phyloP scores from a whole-genome alignment of 2,888 invertebrate species.

The Drosophila fulvimacula region DNA sequence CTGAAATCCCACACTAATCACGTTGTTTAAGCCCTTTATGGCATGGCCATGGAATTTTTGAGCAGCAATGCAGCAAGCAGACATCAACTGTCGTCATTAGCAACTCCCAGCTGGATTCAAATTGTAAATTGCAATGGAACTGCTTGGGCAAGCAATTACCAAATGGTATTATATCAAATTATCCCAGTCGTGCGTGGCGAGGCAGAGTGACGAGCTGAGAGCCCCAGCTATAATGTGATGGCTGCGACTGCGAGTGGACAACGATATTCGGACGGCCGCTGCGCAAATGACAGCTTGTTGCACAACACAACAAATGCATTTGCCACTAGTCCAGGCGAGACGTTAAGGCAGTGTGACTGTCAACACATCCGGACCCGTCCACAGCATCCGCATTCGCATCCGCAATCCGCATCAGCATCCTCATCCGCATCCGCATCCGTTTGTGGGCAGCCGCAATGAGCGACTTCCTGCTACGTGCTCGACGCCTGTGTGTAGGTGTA shows the following conservation, averaged over 20 bases:
- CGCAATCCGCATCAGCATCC: slow-evolving; percentile 14
- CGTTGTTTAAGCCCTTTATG: not conserved
- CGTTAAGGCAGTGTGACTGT: slow-evolving; percentile 36
- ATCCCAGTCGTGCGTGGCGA: not conserved
- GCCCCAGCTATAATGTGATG: not conserved
- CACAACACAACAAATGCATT: slow-evolving; percentile 62
- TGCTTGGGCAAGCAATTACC: slow-evolving; percentile 18
- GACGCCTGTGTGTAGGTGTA: slow-evolving; percentile 14
- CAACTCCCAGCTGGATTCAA: slow-evolving; percentile 26
- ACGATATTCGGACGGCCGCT: not conserved
- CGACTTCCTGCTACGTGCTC: slow-evolving; percentile 20
- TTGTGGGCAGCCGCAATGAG: slow-evolving; percentile 23
- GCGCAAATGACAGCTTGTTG: slow-evolving; percentile 53
- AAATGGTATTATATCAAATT: slow-evolving; percentile 36
- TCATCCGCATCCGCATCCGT: slow-evolving; percentile 7
- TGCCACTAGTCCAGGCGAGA: slow-evolving; percentile 42
- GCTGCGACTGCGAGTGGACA: not conserved
- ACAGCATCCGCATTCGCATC: slow-evolving; percentile 20
- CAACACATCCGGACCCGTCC: slow-evolving; percentile 44
- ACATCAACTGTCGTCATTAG: slow-evolving; percentile 19
- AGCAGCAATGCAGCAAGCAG: not conserved
- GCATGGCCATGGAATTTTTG: not conserved
- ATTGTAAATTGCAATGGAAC: slow-evolving; percentile 37
- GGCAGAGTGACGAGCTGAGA: not conserved
- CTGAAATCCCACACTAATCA: not conserved